phyloP scores from a whole-genome alignment of 1,140 invertebrate genomes.

The Hetaerina americana region DNA sequence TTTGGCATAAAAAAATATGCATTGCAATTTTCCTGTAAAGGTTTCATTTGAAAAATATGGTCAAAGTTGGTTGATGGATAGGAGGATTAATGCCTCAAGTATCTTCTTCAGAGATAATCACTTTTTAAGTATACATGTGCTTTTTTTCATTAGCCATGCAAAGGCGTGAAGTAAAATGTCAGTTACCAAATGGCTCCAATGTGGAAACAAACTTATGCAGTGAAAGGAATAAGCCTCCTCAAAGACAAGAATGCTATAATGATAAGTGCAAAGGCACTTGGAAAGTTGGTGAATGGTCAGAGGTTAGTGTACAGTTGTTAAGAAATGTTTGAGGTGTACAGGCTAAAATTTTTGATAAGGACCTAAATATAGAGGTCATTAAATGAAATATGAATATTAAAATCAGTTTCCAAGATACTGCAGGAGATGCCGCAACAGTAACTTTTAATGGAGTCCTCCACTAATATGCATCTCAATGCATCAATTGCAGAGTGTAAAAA shows the following conservation, averaged over 20 bases:
- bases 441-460: too few species aligned
- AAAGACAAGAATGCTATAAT: conserved; percentile 62
- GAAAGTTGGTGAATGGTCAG: conserved; percentile 75
- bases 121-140: conserved; percentile 7
- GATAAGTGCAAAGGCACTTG: conserved; percentile 68
- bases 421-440: too few species aligned
- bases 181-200: conserved; percentile 45
- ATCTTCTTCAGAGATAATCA: conserved; percentile 5
- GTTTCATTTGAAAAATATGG: too few species aligned
- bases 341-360: too few species aligned
- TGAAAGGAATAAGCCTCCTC: conserved; percentile 47
- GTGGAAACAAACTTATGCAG: conserved; percentile 48
- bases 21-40: too few species aligned
- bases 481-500: too few species aligned
- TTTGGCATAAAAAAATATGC: too few species aligned
- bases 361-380: too few species aligned
- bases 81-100: neutral
- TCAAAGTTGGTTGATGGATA: neutral
- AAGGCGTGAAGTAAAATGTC: conserved; percentile 56
- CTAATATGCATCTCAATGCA: too few species aligned
- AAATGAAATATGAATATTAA: too few species aligned
- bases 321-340: neutral
- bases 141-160: conserved; percentile 46
- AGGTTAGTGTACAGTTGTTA: conserved; percentile 40
- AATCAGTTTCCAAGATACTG: too few species aligned